phyloP scores from a whole-genome alignment of 2,113 vertebrate species.

The Megalops atlanticus region DNA sequence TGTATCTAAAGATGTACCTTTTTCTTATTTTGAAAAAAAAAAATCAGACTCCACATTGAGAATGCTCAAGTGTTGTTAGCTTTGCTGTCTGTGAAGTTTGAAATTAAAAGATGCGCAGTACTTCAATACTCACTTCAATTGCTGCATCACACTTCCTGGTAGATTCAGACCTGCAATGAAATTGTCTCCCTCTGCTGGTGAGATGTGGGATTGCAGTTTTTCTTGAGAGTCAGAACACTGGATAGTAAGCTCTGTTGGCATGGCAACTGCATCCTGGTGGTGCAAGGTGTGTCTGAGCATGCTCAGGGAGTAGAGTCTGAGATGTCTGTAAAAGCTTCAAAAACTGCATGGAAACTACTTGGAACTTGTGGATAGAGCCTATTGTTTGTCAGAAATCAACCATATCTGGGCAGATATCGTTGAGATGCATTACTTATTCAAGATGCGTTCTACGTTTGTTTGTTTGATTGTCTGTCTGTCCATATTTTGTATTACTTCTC shows the following conservation, averaged over 20 bases:
- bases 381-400: slow-evolving; percentile 61
- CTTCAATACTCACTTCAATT: slow-evolving; percentile 20
- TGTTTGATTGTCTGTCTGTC: slow-evolving; percentile 58
- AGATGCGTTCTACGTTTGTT: slow-evolving; percentile 68
- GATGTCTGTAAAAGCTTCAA: slow-evolving; percentile 56
- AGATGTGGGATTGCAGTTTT: slow-evolving; percentile 46
- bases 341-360: slow-evolving; percentile 66
- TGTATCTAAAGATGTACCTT: slow-evolving; percentile 25
- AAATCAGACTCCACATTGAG: slow-evolving; percentile 8
- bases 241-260: slow-evolving; percentile 55
- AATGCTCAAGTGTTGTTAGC: slow-evolving; percentile 19
- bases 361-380: slow-evolving; percentile 55
- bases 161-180: slow-evolving; percentile 21
- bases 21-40: slow-evolving; percentile 20
- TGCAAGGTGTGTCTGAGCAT: slow-evolving; percentile 58
- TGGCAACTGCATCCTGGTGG: slow-evolving; percentile 60
- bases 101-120: slow-evolving; percentile 11
- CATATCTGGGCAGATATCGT: slow-evolving; percentile 62
- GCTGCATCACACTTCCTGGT: not conserved
- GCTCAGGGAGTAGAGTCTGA: slow-evolving; percentile 55
- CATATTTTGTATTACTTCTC: slow-evolving; percentile 72
- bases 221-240: slow-evolving; percentile 37
- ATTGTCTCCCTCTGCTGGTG: slow-evolving; percentile 44
- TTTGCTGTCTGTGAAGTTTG: slow-evolving; percentile 17
- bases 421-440: slow-evolving; percentile 69